These are phyloP conservation scores for Cataglyphis altisquamis DNA, from an alignment of 2,888 invertebrate species.

Conservation along the genomic window DNA sequence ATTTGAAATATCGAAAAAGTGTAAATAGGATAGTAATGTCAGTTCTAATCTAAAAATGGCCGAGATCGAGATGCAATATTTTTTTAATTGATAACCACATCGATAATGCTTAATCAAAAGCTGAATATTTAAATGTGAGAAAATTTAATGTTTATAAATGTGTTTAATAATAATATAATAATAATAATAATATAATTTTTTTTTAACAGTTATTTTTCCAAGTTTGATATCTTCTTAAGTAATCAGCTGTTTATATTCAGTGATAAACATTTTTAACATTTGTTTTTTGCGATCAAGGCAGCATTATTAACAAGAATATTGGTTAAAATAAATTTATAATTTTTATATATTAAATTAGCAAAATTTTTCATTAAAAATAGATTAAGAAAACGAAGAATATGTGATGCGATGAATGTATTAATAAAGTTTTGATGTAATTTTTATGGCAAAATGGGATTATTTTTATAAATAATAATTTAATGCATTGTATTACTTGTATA, in stretches of 20 bases:
- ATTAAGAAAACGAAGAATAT: background rate
- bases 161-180: background rate
- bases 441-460: background rate
- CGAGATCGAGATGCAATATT: background rate
- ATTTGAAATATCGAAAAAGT: background rate
- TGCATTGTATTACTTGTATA: background rate
- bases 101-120: background rate
- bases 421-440: conserved; percentile 6
- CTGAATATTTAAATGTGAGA: background rate
- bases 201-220: background rate
- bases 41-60: background rate
- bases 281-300: background rate
- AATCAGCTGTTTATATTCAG: background rate
- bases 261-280: background rate
- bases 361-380: background rate
- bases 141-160: background rate
- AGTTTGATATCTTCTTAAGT: background rate
- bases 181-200: background rate
- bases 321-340: background rate
- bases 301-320: background rate
- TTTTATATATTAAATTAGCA: background rate
- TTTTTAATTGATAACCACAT: background rate
- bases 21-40: background rate
- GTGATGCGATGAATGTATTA: background rate
- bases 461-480: background rate